Evolutionary conservation across 2,888 invertebrate genomes (phyloP).

Genomic region (Drosophila nigritarsus): DNA sequence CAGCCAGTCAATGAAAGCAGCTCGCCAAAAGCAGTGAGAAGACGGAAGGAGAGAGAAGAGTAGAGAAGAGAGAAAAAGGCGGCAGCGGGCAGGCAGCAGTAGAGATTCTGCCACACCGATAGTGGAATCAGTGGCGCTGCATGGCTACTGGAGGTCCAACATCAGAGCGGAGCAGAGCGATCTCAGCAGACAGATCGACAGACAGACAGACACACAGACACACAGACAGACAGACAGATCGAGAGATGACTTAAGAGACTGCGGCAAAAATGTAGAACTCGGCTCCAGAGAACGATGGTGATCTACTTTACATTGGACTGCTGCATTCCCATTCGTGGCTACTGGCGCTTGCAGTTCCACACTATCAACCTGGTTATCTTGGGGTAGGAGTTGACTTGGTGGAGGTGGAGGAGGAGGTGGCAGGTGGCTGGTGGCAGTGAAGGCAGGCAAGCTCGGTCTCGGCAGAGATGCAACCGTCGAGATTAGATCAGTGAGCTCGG

Average conservation of each 20-base stretch:
- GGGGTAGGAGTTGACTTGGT: slow-evolving; percentile 15
- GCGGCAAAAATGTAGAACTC: slow-evolving; percentile 17
- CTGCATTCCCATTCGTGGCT: slow-evolving; percentile 44
- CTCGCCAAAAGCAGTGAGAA: slow-evolving; percentile 1
- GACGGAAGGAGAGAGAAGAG: background rate
- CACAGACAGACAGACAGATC: slow-evolving; percentile 22
- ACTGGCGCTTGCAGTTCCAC: slow-evolving; percentile 73
- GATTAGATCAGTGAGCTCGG: slow-evolving; percentile 70
- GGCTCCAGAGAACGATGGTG: slow-evolving; percentile 51
- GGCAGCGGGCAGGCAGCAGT: slow-evolving; percentile 12
- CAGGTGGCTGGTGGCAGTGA: slow-evolving; percentile 6
- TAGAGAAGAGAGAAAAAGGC: slow-evolving; percentile 1
- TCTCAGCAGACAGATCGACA: slow-evolving; percentile 19
- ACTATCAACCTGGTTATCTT: slow-evolving; percentile 75
- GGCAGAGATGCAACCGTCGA: slow-evolving; percentile 67
- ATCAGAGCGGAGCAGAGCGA: slow-evolving; percentile 19
- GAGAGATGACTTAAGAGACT: slow-evolving; percentile 17
- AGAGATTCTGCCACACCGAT: slow-evolving; percentile 64
- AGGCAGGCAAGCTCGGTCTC: slow-evolving; percentile 6
- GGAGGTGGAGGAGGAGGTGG: slow-evolving; percentile 1
- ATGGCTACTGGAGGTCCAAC: slow-evolving; percentile 58
- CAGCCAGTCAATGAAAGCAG: slow-evolving; percentile 61
- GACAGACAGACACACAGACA: background rate
- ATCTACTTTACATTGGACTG: slow-evolving; percentile 77
- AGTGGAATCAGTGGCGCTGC: slow-evolving; percentile 45